Evolutionary conservation across 92 coral and sea anemone genomes (phyloP), one percentile per base, ranked within the genome.

Genomic region (Blastomussa wellsi): DNA sequence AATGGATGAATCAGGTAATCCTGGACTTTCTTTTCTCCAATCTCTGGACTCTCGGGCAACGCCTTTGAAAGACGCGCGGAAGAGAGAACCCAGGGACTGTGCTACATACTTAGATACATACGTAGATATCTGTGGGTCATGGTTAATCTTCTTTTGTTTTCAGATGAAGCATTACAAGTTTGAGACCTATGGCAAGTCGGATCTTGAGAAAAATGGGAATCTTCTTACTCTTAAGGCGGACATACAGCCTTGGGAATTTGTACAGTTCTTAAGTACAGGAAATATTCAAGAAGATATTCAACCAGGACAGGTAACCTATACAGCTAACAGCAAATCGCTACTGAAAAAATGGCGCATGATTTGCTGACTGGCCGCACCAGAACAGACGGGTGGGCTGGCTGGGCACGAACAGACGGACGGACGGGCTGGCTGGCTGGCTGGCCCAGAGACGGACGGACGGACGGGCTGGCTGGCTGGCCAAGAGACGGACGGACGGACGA

Each of bases 211-310:
- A 38, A 66, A 72, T 52, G 91, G 93, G 62, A 90, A 80, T 59
- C 88, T 90, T 29, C 77, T 86, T 13, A 62, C 88, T 29, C 38
- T 90, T 51, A 90, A 90, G 67, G 93, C 93, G 4, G 72, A 69
- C 15, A 60, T 90, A 59, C 90, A 90, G 49, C 88, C 85, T 10
- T 90, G 93, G 93, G 93, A 90, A 24, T 90, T 90, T 74, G 91
- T 90, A 52, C 93, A 90, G 41, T 90, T 82, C 55, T 71, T 90
- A 51, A 90, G 93, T 53, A 90, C 93, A 24, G 93, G 93, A 22
- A 81, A 76, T n/a, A 90, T 90, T 59, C 88, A 90, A 72, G 74
- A 71, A 39, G 60, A 90, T 8, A 82, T 90, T 72, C 68, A 78
- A 51, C 60, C 88, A n/a, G 93, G 93, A 49, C 87, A 90, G 93